Evolutionary conservation across 2,888 invertebrate genomes (phyloP).

Genomic region (Drosophila demipolita): DNA sequence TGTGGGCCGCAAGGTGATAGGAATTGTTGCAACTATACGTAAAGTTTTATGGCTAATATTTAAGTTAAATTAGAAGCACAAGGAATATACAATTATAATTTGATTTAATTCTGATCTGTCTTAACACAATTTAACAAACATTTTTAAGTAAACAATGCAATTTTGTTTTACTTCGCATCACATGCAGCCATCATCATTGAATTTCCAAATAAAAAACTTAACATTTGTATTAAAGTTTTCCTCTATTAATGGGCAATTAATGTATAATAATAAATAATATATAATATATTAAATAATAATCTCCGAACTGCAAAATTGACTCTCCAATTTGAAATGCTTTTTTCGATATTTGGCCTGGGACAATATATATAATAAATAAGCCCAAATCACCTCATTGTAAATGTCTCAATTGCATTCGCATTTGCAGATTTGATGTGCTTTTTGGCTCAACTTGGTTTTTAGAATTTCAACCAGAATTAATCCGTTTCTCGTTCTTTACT

Average conservation of each 20-base stretch:
- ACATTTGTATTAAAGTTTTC: background rate
- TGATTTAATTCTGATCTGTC: slow-evolving; percentile 1
- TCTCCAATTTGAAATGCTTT: background rate
- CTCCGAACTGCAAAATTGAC: background rate
- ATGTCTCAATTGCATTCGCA: slow-evolving; percentile 27
- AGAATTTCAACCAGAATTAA: slow-evolving; percentile 13
- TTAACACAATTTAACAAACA: background rate
- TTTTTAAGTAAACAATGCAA: background rate
- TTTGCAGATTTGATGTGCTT: background rate
- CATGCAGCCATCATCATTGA: too few relatives aligned
- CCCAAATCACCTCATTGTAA: slow-evolving; percentile 24
- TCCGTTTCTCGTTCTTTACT: slow-evolving; percentile 13
- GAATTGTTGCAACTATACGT: background rate
- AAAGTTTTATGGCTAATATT: background rate
- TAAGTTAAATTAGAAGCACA: background rate
- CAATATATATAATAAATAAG: slow-evolving; percentile 1
- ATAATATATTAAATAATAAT: background rate
- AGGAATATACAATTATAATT: background rate
- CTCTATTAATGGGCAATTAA: too few relatives aligned
- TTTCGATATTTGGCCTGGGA: background rate
- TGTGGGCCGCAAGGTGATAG: slow-evolving; percentile 7
- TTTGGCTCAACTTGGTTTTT: background rate
- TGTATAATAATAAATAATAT: too few relatives aligned
- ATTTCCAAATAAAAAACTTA: background rate
- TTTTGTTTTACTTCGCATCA: background rate